phyloP scores from a whole-genome alignment of 2,113 vertebrate genomes.

The Pituophis catenifer region DNA sequence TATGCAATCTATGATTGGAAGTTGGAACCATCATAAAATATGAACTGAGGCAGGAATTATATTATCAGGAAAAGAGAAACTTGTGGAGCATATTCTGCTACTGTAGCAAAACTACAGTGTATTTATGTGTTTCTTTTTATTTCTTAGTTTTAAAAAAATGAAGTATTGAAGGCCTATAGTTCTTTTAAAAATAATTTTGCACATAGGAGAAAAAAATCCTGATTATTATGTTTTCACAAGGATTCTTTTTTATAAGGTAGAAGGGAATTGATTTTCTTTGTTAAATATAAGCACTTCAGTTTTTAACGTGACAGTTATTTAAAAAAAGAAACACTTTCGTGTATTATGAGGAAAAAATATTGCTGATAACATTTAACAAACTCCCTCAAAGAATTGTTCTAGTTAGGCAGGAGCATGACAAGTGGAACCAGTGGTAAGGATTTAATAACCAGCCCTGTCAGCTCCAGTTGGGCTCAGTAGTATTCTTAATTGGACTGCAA shows the following conservation, averaged over 20 bases:
- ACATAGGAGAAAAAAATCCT: neutral
- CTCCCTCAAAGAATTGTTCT: neutral
- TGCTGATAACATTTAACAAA: neutral
- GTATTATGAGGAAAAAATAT: neutral
- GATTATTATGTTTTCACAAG: neutral
- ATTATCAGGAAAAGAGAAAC: constrained; percentile 11
- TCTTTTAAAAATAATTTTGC: neutral
- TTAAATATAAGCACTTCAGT: neutral
- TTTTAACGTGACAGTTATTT: neutral
- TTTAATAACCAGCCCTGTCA: neutral
- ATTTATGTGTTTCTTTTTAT: neutral
- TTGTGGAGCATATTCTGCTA: neutral
- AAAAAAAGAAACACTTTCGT: neutral
- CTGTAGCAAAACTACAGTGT: neutral
- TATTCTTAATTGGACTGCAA: neutral
- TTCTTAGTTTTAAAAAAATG: neutral
- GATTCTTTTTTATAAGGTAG: neutral
- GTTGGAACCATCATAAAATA: constrained; percentile 5
- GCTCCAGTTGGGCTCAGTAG: neutral
- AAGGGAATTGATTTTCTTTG: neutral
- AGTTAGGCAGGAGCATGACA: neutral
- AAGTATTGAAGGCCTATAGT: neutral
- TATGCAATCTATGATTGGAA: neutral
- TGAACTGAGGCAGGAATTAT: neutral
- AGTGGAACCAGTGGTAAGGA: neutral